phyloP scores from a whole-genome alignment of 2,113 vertebrate species.

The Herpetotheres cachinnans region DNA sequence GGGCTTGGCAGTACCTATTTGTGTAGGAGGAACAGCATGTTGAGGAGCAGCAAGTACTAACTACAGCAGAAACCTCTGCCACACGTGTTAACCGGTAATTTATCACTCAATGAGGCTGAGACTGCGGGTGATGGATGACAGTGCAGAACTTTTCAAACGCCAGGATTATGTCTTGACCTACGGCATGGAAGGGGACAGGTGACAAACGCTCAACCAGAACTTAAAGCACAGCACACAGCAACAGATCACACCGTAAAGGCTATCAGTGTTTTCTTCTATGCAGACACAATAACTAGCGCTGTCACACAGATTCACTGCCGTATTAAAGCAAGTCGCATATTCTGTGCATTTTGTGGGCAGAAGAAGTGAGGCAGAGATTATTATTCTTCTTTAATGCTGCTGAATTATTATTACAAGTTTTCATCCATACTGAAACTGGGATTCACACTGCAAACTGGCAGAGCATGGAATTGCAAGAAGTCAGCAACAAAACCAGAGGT shows the following conservation, averaged over 20 bases:
- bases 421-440: background rate
- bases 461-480: background rate
- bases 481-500: background rate
- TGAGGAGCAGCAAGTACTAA: background rate
- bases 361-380: background rate
- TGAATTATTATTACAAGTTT: background rate
- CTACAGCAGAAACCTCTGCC: background rate
- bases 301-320: background rate
- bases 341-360: background rate
- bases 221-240: background rate
- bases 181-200: background rate
- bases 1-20: background rate
- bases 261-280: background rate
- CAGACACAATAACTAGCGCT: background rate
- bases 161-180: background rate
- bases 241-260: background rate
- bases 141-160: background rate
- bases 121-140: background rate
- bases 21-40: background rate
- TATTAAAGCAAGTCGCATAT: background rate
- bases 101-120: background rate
- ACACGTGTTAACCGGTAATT: background rate
- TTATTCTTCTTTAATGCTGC: background rate
- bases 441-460: background rate
- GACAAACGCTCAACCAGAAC: background rate